Evolutionary conservation across 1,140 invertebrate genomes (phyloP), one percentile per base, ranked within the genome.

Genomic region (Arion vulgaris): DNA sequence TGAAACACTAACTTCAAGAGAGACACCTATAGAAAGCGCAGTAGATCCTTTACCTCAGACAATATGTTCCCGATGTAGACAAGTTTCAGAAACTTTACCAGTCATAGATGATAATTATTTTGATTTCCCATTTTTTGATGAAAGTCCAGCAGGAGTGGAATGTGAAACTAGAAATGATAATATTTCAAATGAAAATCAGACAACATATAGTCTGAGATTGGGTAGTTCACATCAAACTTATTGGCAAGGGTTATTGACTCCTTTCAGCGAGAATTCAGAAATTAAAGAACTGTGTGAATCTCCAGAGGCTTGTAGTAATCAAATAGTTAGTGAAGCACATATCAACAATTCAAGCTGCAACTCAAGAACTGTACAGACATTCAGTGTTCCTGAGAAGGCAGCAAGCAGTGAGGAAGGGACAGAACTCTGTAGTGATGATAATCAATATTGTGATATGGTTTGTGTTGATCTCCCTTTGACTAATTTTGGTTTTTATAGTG

Each of bases 401-500:
- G 5, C 74, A 28, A 11, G 11, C n/a, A 17, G 38, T 19, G 36
- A 26, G 1, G 2, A 76, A 13, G 5, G n/a, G 23, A 0, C 26
- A 76, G 26, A 45, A 53, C 28, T 34, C 28, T 23, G 36, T 23
- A 80, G 82, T 19, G 19, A 62, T 2, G 75, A 76, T 73, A 41
- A 84, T n/a, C 13, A 49, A 15, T 79, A 81, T 23, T 76, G 79
- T 57, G 39, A 74, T 5, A 51, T 57, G 23, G 83, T 89, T 13
- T 86, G 83, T 36, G 73, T 90, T 53, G 89, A 90, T 81, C 73
- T 90, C 15, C 89, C 89, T 26, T 68, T 90, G 72, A 87, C 88
- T 45, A 90, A 90, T 79, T 82, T 90, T 69, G 89, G 89, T 39
- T 87, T 87, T 75, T 86, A 85, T 39, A 88, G 89, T 81, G 85